These are phyloP conservation scores for Ageneiosus marmoratus DNA, from an alignment of 2,113 vertebrate species.

Conservation along the genomic window DNA sequence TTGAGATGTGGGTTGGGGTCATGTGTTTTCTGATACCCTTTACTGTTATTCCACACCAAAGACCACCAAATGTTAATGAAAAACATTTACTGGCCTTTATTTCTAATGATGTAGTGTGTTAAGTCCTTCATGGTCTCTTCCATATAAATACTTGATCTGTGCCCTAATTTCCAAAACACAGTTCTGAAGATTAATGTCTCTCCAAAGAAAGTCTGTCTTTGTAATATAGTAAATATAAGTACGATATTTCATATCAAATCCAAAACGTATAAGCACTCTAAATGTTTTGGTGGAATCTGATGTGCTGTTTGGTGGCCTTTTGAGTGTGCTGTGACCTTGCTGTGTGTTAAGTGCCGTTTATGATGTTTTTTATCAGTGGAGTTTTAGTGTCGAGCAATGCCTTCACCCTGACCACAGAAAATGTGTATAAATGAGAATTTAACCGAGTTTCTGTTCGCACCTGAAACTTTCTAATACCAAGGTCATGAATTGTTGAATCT, in stretches of 20 bases:
- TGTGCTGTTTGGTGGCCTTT: slow-evolving; percentile 53
- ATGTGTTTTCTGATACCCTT: slow-evolving; percentile 28
- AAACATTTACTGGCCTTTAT: neutral
- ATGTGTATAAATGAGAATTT: neutral
- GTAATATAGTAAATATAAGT: too few relatives aligned
- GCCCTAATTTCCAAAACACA: neutral
- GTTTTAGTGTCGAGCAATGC: slow-evolving; percentile 25
- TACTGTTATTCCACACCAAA: slow-evolving; percentile 39
- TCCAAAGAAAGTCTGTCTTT: neutral
- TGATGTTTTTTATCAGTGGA: neutral
- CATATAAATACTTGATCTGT: neutral
- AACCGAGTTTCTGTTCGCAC: neutral
- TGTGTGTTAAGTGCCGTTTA: slow-evolving; percentile 38
- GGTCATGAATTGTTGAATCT: neutral
- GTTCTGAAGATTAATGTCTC: neutral
- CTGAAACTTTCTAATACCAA: neutral
- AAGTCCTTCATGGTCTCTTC: neutral
- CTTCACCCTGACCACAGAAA: slow-evolving; percentile 41
- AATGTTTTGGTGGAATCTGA: neutral
- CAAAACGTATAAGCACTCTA: neutral
- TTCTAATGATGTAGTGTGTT: neutral
- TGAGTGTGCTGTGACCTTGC: slow-evolving; percentile 9
- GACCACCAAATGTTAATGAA: slow-evolving; percentile 45
- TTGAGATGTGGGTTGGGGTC: slow-evolving; percentile 41
- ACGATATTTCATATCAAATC: too few relatives aligned